These are phyloP conservation scores for Poecilia velifera DNA, from an alignment of 2,797 vertebrate genomes.

Conservation along the genomic window DNA sequence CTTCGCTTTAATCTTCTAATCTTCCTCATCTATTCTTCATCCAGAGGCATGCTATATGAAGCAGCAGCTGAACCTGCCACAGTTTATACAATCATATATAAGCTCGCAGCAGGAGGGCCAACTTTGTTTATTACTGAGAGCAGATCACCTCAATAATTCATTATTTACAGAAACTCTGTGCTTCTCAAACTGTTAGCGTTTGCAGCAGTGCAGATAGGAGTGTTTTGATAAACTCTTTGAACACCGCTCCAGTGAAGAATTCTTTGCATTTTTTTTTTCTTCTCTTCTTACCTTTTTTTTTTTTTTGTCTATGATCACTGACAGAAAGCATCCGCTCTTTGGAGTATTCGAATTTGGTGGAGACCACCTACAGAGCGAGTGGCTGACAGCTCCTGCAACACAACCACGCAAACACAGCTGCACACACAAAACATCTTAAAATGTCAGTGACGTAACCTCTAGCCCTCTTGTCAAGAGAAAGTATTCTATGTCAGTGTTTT, in stretches of 20 bases:
- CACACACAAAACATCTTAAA: conserved; percentile 25
- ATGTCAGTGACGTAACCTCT: conserved; percentile 62
- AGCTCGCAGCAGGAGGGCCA: conserved; percentile 48
- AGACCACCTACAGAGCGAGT: conserved; percentile 64
- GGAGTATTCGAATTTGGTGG: conserved; percentile 49
- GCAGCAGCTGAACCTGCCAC: conserved; percentile 44
- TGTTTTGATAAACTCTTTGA: conserved; percentile 51
- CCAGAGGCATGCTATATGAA: conserved; percentile 43
- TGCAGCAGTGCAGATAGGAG: conserved; percentile 24
- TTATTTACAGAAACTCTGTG: conserved; percentile 53
- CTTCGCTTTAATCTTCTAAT: conserved; percentile 28
- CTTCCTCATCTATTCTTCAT: conserved; percentile 12
- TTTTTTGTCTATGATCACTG: conserved; percentile 57
- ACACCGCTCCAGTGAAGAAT: conserved; percentile 37
- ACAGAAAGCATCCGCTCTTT: conserved; percentile 63
- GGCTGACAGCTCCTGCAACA: conserved; percentile 50
- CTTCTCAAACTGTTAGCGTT: conserved; percentile 44
- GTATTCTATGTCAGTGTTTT: conserved; percentile 61
- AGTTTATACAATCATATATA: conserved; percentile 45
- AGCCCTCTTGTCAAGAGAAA: conserved; percentile 57
- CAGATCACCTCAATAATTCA: conserved; percentile 53
- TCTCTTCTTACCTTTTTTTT: conserved; percentile 57
- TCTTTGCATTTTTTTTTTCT: neutral
- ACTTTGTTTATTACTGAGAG: conserved; percentile 48
- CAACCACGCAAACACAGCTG: conserved; percentile 23